Evolutionary conservation across 2,797 vertebrate species (phyloP), one percentile per base, ranked within the genome.

Genomic region (Iguana delicatissima): DNA sequence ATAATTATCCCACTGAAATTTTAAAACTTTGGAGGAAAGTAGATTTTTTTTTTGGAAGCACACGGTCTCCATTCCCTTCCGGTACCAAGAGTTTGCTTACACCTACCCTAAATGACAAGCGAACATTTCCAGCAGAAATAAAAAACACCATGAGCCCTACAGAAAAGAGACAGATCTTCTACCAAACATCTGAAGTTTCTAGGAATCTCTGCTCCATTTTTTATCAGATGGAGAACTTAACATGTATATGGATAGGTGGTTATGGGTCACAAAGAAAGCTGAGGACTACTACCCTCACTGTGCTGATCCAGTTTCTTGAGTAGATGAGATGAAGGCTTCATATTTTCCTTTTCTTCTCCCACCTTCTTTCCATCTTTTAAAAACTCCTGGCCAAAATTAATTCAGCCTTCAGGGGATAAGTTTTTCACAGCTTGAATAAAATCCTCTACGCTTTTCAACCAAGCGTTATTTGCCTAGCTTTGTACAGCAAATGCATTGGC

Each of bases 191-290:
- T 26, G 29, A 69, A n/a, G 1, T 12, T 80, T 86, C 22, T 81
- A 26, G 26, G 52, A 14, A 6, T 50, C n/a, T 38, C 42, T 24
- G 42, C 59, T 87, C 14, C 24, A 12, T 50, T 81, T 88, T 67
- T 76, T 57, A 67, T 74, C 80, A 92, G 89, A 64, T 89, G 88
- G 91, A 87, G 88, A 59, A 22, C 80, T 92, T 46, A 42, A 72
- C 79, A 59, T 18, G 4, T 12, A 42, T 2, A 55, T n/a, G 35
- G 16, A 46, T 79, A 80, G 35, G 32, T 2, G 50, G 24, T n/a
- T 62, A 42, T 4, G 12, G 42, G 42, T 50, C 32, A 8, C 29
- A 46, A 89, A 85, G 18, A 42, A 87, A 84, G 52, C 57, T 29
- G 72, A 73, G 29, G 38, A 38, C 84, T 84, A 73, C n/a, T 88